Evolutionary conservation across 2,888 invertebrate genomes (phyloP).

Genomic region (Dicyrtoma fusca): DNA sequence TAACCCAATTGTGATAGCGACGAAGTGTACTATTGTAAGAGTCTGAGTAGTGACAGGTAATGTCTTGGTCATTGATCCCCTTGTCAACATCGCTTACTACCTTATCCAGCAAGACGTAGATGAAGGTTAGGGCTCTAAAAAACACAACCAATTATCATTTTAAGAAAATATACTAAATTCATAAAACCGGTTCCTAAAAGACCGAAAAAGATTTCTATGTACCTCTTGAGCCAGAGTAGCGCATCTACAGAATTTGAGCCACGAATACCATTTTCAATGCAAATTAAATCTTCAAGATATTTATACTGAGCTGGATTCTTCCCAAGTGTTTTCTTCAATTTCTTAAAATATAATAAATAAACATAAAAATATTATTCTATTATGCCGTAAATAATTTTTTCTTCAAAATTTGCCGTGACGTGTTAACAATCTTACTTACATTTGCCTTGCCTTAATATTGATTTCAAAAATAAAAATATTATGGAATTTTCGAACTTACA

Average conservation of each 20-base stretch:
- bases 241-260: constrained; percentile 66
- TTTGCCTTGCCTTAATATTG: too few species aligned
- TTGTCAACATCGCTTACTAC: constrained; percentile 63
- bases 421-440: too few species aligned
- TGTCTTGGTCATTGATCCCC: constrained; percentile 63
- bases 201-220: constrained; percentile 36
- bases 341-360: constrained; percentile 58
- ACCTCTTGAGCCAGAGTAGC: constrained; percentile 77
- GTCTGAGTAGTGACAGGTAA: constrained; percentile 67
- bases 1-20: constrained; percentile 75
- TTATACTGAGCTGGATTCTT: constrained; percentile 60
- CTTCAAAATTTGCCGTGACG: too few species aligned
- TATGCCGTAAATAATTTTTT: too few species aligned
- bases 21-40: constrained; percentile 74
- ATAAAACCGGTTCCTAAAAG: too few species aligned
- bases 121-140: constrained; percentile 70
- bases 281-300: constrained; percentile 72
- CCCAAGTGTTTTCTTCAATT: constrained; percentile 57
- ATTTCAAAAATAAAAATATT: too few species aligned
- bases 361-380: too few species aligned
- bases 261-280: constrained; percentile 66
- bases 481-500: constrained; percentile 67
- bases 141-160: too few species aligned
- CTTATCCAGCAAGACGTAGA: constrained; percentile 66
- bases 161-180: too few species aligned